Evolutionary conservation across 2,797 vertebrate species (phyloP).

Genomic region (Lemur catta): DNA sequence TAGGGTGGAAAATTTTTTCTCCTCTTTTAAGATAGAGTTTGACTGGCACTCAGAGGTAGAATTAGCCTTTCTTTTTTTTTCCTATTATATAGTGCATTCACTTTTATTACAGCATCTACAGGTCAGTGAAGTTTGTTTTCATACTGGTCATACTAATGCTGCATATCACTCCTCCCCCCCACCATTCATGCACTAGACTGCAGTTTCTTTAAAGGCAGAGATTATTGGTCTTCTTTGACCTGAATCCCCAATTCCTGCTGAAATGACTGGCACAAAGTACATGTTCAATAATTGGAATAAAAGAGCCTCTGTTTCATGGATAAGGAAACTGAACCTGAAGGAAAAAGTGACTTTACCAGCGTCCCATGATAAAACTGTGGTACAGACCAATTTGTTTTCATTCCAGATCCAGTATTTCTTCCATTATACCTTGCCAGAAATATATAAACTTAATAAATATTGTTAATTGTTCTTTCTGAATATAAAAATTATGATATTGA

Average conservation of each 20-base stretch:
- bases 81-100: not conserved
- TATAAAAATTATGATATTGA: not conserved
- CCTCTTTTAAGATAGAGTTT: not conserved
- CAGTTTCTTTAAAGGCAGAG: not conserved
- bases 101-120: not conserved
- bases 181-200: not conserved
- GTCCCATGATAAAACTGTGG: not conserved
- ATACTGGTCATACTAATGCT: not conserved
- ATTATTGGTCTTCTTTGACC: not conserved
- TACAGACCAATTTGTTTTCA: not conserved
- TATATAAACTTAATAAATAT: not conserved
- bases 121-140: slow-evolving; percentile 2
- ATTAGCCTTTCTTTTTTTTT: not conserved
- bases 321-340: not conserved
- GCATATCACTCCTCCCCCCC: not conserved
- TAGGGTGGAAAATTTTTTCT: not conserved
- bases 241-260: not conserved
- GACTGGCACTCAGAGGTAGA: not conserved
- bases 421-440: not conserved
- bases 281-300: not conserved
- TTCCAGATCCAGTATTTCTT: not conserved
- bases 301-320: not conserved
- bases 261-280: not conserved
- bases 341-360: not conserved
- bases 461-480: slow-evolving; percentile 3